Evolutionary conservation across 2,888 invertebrate species (phyloP).

Genomic region (Monochamus alternatus): DNA sequence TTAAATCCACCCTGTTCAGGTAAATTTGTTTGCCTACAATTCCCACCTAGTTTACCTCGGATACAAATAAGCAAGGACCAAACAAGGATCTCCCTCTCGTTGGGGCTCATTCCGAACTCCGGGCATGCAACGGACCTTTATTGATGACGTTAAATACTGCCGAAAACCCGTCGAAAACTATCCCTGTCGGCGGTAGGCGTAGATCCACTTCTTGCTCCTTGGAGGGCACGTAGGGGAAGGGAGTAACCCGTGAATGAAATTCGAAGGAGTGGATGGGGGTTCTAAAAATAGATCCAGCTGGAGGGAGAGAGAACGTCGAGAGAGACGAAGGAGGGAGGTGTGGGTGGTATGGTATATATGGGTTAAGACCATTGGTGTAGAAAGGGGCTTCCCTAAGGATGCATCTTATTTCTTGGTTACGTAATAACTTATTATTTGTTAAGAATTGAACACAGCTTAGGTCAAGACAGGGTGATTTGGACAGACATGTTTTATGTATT

Average conservation of each 20-base stretch:
- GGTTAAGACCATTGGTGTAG: slow-evolving; percentile 19
- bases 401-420: neutral
- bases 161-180: slow-evolving; percentile 22
- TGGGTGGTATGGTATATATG: slow-evolving; percentile 28
- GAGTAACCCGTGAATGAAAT: slow-evolving; percentile 34
- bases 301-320: neutral
- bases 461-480: too few relatives aligned
- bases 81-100: slow-evolving; percentile 2
- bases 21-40: too few relatives aligned
- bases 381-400: neutral
- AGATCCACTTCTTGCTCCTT: slow-evolving; percentile 23
- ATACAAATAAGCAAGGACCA: neutral
- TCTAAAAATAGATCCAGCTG: slow-evolving; percentile 30
- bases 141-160: slow-evolving; percentile 16
- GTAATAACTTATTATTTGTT: too few relatives aligned
- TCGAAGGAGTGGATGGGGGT: slow-evolving; percentile 30
- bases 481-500: too few relatives aligned
- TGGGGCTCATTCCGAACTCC: neutral
- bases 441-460: too few relatives aligned
- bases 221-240: slow-evolving; percentile 15
- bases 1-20: too few relatives aligned
- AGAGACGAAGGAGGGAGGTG: neutral
- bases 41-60: neutral
- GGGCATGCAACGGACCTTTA: slow-evolving; percentile 4
- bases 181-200: slow-evolving; percentile 22